Percentiles rank a stretch among this genome's conserved stretches.
Conservation (phyloP, 35 echinoderm and acorn worm genomes). For the Heliocidaris tuberculata region DNA sequence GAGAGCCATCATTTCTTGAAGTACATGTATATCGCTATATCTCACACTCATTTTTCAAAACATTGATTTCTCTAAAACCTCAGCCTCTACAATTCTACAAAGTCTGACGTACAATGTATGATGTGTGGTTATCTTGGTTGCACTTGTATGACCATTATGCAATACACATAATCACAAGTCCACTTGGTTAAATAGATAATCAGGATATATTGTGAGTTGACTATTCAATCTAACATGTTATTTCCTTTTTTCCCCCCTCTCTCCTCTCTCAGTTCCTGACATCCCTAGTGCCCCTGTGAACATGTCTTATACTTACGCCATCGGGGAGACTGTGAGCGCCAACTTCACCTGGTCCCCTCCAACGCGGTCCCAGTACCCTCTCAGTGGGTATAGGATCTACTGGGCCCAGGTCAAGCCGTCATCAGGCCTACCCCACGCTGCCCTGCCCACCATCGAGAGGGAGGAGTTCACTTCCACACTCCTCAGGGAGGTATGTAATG, state of each 20-base stretch:
- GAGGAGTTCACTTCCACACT: neutral
- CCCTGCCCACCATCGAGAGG: constrained; percentile 16
- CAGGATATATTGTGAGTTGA: too few species aligned
- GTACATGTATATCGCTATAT: too few species aligned
- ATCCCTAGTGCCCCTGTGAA: constrained; percentile 73
- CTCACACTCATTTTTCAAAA: too few species aligned
- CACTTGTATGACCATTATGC: too few species aligned
- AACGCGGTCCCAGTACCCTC: neutral
- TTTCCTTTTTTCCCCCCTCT: neutral
- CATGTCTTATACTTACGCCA: constrained; percentile 56
- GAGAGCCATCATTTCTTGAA: too few species aligned
- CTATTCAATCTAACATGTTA: neutral
- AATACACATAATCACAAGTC: too few species aligned
- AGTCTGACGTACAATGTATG: too few species aligned
- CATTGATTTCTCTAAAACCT: too few species aligned
- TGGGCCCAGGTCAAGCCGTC: constrained; percentile 53
- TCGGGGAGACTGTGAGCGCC: constrained; percentile 54
- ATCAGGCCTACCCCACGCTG: neutral
- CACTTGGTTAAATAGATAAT: too few species aligned
- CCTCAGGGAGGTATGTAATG: neutral
- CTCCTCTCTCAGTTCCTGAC: constrained; percentile 69
- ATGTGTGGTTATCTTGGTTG: too few species aligned
- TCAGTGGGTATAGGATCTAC: constrained; percentile 77
- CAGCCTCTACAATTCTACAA: too few species aligned
- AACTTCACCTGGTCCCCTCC: constrained; percentile 72